Evolutionary conservation across 2,113 vertebrate genomes (phyloP).

Genomic region (Rattus norvegicus): DNA sequence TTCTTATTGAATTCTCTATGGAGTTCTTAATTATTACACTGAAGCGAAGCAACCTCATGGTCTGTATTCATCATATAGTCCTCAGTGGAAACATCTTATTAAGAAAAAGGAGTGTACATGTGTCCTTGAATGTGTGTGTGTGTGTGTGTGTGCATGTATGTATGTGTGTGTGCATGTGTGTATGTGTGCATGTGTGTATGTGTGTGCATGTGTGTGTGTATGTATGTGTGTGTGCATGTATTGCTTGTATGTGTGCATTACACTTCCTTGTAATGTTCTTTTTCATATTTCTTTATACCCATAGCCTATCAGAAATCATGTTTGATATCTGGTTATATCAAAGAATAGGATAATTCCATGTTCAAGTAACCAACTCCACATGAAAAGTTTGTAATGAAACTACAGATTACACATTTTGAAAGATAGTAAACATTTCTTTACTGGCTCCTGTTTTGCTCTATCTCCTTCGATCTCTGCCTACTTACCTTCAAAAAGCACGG

Average conservation of each 20-base stretch:
- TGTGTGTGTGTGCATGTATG: neutral
- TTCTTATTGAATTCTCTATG: neutral
- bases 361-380: constrained; percentile 10
- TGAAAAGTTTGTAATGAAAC: neutral
- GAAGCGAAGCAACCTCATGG: neutral
- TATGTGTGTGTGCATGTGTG: too few species aligned
- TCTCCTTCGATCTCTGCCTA: neutral
- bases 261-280: neutral
- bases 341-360: constrained; percentile 38
- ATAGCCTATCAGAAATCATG: constrained; percentile 46
- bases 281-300: constrained; percentile 20
- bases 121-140: neutral
- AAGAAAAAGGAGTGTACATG: neutral
- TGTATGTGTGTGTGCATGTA: neutral
- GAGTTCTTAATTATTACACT: neutral
- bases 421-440: neutral
- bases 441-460: neutral
- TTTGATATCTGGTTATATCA: neutral
- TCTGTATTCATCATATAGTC: constrained; percentile 3
- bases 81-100: neutral
- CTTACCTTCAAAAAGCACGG: neutral
- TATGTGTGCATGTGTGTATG: neutral
- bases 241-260: neutral
- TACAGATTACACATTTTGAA: neutral
- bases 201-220: neutral